Percentiles rank a stretch among this genome's conserved stretches.
Conservation (phyloP, 2,113 vertebrate genomes). For the Synodontis membranacea region DNA sequence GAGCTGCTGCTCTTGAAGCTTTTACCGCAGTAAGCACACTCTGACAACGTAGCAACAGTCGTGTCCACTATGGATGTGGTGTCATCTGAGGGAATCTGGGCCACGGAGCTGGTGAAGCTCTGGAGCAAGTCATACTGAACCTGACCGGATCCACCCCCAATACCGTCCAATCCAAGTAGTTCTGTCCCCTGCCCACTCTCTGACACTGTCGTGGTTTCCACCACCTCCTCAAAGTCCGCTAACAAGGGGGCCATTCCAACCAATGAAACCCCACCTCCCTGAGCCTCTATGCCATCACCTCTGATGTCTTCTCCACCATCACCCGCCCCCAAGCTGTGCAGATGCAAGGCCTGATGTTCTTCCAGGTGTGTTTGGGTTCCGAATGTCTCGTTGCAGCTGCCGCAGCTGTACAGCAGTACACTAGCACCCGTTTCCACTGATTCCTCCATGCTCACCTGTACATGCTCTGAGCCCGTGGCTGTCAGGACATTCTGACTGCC, state of each 20-base stretch:
- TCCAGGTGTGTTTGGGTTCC: constrained; percentile 73
- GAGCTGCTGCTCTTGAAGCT: constrained; percentile 80
- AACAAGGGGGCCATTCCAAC: constrained; percentile 74
- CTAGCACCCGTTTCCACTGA: constrained; percentile 68
- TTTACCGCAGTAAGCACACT: constrained; percentile 79
- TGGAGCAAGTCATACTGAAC: constrained; percentile 77
- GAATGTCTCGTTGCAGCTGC: constrained; percentile 78
- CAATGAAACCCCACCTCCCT: constrained; percentile 66
- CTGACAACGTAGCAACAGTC: constrained; percentile 57
- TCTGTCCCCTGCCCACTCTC: constrained; percentile 72
- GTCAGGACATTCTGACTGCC: constrained; percentile 57
- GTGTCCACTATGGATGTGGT: constrained; percentile 61
- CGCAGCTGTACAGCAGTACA: constrained; percentile 77
- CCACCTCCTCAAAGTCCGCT: constrained; percentile 79
- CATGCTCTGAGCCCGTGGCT: constrained; percentile 63
- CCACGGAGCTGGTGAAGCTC: constrained; percentile 69
- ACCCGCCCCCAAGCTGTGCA: constrained; percentile 49
- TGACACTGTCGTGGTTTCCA: constrained; percentile 74
- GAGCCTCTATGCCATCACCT: constrained; percentile 48
- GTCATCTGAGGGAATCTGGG: constrained; percentile 65
- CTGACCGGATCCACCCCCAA: constrained; percentile 62
- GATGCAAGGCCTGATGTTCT: constrained; percentile 75
- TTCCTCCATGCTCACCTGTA: constrained; percentile 72
- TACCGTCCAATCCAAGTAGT: constrained; percentile 68
- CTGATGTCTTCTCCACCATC: constrained; percentile 40